Evolutionary conservation across 2,797 vertebrate genomes (phyloP).

Genomic region (Chaenodraco wilsoni): DNA sequence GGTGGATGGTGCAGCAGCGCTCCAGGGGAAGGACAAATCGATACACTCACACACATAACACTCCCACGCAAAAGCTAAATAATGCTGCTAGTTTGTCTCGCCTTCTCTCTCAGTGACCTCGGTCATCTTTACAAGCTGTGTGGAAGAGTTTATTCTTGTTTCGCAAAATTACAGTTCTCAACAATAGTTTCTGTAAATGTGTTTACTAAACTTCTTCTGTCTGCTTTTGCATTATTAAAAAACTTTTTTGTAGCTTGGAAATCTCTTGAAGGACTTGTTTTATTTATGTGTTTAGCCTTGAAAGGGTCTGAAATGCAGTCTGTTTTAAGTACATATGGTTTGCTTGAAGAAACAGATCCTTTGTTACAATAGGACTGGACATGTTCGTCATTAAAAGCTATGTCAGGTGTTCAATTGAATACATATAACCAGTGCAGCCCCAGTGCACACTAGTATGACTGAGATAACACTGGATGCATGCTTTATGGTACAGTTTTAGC

Average conservation of each 20-base stretch:
- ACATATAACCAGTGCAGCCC: background rate
- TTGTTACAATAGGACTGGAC: background rate
- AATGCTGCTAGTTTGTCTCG: constrained; percentile 55
- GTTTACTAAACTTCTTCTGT: constrained; percentile 2
- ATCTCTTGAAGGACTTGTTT: constrained; percentile 10
- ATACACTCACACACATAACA: constrained; percentile 57
- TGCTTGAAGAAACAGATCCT: background rate
- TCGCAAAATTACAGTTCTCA: constrained; percentile 23
- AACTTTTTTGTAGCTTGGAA: constrained; percentile 3
- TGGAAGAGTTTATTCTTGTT: constrained; percentile 47
- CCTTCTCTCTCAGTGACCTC: constrained; percentile 57
- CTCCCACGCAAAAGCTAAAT: constrained; percentile 72
- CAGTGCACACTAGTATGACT: background rate
- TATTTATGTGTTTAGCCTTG: background rate
- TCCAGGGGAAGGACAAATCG: constrained; percentile 68
- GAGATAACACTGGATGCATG: background rate
- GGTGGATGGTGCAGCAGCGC: constrained; percentile 49
- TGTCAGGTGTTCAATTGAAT: background rate
- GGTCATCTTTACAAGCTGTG: constrained; percentile 30
- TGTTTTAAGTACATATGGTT: background rate
- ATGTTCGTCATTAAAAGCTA: background rate
- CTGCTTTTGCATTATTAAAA: constrained; percentile 13
- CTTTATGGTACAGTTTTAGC: background rate
- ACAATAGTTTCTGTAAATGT: constrained; percentile 24
- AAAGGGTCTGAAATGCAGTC: background rate